Evolutionary conservation across 2,888 invertebrate species (phyloP).

Genomic region (Athripsodes cinereus): DNA sequence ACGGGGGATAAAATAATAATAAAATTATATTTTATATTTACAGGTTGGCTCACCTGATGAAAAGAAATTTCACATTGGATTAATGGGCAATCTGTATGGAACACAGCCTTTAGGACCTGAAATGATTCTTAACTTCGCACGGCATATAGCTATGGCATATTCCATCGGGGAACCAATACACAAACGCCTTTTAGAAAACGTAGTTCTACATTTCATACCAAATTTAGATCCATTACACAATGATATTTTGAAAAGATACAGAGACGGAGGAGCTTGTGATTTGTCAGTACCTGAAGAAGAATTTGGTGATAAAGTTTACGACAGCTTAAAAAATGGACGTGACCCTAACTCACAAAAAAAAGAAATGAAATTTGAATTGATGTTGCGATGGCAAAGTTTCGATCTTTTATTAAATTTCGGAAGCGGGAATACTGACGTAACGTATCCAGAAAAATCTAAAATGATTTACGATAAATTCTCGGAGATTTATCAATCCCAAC

Average conservation of each 20-base stretch:
- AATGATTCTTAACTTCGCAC: constrained; percentile 71
- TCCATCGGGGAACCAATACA: constrained; percentile 61
- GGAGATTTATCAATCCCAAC: constrained; percentile 40
- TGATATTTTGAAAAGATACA: constrained; percentile 36
- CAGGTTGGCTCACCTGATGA: constrained; percentile 75
- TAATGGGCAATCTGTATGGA: constrained; percentile 78
- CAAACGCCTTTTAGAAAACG: constrained; percentile 57
- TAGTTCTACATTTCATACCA: constrained; percentile 77
- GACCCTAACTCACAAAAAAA: constrained; percentile 43
- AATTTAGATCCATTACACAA: constrained; percentile 39
- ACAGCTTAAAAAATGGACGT: constrained; percentile 39
- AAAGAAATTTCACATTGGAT: constrained; percentile 72
- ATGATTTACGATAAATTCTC: constrained; percentile 47
- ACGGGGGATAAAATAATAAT: too few species aligned
- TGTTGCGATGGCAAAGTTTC: constrained; percentile 61
- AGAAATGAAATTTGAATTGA: constrained; percentile 57
- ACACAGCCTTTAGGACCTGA: constrained; percentile 82
- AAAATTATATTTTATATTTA: too few species aligned
- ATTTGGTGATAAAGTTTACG: constrained; percentile 60
- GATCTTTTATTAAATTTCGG: constrained; percentile 68
- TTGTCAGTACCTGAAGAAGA: constrained; percentile 46
- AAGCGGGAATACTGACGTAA: constrained; percentile 64
- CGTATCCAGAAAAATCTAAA: constrained; percentile 42
- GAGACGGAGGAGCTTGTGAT: constrained; percentile 38
- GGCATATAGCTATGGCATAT: constrained; percentile 72